phyloP scores from a whole-genome alignment of 37 sponge, comb jelly and placozoan genomes.

The Theonella swinhoei region DNA sequence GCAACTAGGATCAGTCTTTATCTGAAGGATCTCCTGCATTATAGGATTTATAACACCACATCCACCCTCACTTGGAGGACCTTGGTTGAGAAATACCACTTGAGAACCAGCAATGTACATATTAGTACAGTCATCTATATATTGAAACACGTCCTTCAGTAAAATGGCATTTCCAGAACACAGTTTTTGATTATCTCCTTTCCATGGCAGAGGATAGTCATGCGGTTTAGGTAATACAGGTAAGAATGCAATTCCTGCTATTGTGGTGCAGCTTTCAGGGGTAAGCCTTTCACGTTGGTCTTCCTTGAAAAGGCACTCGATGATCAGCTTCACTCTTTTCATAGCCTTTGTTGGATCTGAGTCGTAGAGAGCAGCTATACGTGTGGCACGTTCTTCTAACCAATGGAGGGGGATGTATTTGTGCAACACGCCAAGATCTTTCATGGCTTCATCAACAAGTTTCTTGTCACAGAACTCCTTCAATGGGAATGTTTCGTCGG shows the following conservation, averaged over 20 bases:
- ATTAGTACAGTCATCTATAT: not conserved
- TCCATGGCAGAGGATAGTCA: constrained; percentile 50
- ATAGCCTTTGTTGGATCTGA: constrained; percentile 24
- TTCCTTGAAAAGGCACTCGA: not conserved
- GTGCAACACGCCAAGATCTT: constrained; percentile 31
- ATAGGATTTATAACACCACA: constrained; percentile 6
- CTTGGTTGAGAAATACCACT: constrained; percentile 17
- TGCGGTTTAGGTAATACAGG: constrained; percentile 65
- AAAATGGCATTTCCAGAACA: constrained; percentile 33
- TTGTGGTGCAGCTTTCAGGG: not conserved
- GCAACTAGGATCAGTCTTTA: constrained; percentile 16
- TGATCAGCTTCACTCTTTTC: constrained; percentile 14
- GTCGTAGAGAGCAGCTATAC: not conserved
- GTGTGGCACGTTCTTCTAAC: constrained; percentile 37
- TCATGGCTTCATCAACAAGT: constrained; percentile 10
- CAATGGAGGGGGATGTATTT: constrained; percentile 10
- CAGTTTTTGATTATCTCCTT: constrained; percentile 35
- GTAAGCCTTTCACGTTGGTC: not conserved
- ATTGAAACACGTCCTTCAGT: not conserved
- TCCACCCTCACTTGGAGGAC: constrained; percentile 8
- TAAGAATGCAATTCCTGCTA: constrained; percentile 50
- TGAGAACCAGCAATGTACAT: constrained; percentile 29
- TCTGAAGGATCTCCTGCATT: not conserved
- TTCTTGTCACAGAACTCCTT: not conserved
- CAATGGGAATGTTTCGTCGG: constrained; percentile 41